Conservation (phyloP, 2,888 invertebrate species). For the Ceraclea dissimilis region DNA sequence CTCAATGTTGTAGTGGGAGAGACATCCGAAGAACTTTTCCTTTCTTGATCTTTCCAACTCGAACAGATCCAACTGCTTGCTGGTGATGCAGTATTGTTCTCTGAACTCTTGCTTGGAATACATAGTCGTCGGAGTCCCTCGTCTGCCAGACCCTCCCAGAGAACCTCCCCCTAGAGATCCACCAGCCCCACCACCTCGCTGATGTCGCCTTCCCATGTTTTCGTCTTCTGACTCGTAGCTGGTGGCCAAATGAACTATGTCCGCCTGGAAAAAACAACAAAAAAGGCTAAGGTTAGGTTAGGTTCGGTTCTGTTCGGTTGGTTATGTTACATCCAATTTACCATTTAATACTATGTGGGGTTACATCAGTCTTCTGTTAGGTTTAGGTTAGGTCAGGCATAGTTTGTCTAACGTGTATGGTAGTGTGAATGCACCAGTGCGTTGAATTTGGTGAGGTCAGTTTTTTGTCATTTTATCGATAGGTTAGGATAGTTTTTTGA, state of each 20-base stretch:
- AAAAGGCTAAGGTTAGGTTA: too few relatives aligned
- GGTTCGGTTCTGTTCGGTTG: too few relatives aligned
- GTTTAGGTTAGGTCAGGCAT: too few relatives aligned
- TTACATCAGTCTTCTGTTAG: too few relatives aligned
- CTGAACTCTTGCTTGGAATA: constrained; percentile 87
- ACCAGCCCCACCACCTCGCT: constrained; percentile 40
- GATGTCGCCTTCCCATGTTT: constrained; percentile 62
- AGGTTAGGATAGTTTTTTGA: too few relatives aligned
- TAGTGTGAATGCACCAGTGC: too few relatives aligned
- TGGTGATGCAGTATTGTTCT: constrained; percentile 91
- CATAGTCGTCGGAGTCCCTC: constrained; percentile 49
- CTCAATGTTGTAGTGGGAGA: constrained; percentile 64
- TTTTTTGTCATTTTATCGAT: too few relatives aligned
- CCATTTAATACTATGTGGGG: too few relatives aligned
- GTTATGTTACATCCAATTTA: too few relatives aligned
- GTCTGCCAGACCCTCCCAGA: constrained; percentile 34
- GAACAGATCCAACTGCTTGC: constrained; percentile 77
- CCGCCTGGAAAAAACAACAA: constrained; percentile 45
- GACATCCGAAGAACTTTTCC: constrained; percentile 76
- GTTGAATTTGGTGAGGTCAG: too few relatives aligned
- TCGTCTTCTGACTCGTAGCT: constrained; percentile 78
- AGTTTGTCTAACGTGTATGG: too few relatives aligned
- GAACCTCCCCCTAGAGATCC: constrained; percentile 7
- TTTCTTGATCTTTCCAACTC: constrained; percentile 56
- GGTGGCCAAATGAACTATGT: constrained; percentile 61